Evolutionary conservation across 2,113 vertebrate genomes (phyloP).

Genomic region (Tetrax tetrax): DNA sequence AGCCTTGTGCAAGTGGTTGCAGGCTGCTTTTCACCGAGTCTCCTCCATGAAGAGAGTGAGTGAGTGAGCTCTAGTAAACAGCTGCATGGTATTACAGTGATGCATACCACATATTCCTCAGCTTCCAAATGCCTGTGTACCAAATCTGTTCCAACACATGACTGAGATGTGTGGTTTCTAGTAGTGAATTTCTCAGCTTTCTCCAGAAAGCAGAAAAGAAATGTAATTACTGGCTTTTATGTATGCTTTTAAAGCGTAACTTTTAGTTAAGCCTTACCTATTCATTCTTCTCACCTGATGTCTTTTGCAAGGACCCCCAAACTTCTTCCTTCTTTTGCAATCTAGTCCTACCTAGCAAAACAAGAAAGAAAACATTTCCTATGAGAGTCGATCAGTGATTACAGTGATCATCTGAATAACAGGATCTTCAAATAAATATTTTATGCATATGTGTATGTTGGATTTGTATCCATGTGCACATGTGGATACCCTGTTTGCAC

Average conservation of each 20-base stretch:
- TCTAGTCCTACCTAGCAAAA: not conserved
- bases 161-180: constrained; percentile 20
- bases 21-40: not conserved
- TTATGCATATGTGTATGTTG: not conserved
- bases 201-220: not conserved
- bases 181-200: constrained; percentile 23
- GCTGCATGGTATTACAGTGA: constrained; percentile 65
- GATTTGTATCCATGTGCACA: not conserved
- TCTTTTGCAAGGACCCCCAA: not conserved
- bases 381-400: not conserved
- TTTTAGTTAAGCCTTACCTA: not conserved
- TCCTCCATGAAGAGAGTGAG: not conserved
- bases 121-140: constrained; percentile 39
- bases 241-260: not conserved
- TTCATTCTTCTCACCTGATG: not conserved
- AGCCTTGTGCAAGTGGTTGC: not conserved
- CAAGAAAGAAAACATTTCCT: not conserved
- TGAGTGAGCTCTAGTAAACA: constrained; percentile 52
- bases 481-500: not conserved
- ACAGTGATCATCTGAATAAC: not conserved
- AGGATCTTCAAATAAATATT: not conserved
- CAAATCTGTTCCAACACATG: not conserved
- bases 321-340: not conserved
- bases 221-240: not conserved
- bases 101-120: constrained; percentile 45